These are phyloP conservation scores for Chionis minor DNA, from an alignment of 2,113 vertebrate species.

Conservation along the genomic window DNA sequence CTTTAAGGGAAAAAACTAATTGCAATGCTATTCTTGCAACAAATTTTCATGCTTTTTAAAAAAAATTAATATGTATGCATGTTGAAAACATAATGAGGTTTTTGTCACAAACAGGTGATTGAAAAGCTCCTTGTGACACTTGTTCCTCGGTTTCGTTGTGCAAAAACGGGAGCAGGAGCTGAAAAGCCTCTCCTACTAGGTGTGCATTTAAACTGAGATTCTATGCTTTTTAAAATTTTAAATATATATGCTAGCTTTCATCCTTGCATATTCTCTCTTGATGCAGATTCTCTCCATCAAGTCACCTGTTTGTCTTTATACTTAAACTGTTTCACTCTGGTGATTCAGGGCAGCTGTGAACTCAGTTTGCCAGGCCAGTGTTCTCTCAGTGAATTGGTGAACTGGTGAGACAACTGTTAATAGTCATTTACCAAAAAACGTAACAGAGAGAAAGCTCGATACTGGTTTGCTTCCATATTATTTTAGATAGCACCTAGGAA, in stretches of 20 bases:
- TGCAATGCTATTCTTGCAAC: background rate
- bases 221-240: background rate
- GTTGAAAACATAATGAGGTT: background rate
- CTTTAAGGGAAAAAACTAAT: background rate
- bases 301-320: background rate
- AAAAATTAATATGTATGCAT: background rate
- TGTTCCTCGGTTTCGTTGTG: background rate
- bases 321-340: background rate
- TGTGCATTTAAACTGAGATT: background rate
- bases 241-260: background rate
- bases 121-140: background rate
- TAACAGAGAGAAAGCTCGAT: background rate
- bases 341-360: background rate
- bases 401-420: background rate
- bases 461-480: background rate
- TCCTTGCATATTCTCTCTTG: background rate
- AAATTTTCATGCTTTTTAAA: background rate
- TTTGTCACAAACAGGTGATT: background rate
- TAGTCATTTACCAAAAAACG: background rate
- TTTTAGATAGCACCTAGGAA: background rate
- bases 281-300: background rate
- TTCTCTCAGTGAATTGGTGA: background rate
- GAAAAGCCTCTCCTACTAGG: background rate
- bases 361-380: background rate
- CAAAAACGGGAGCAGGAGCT: background rate